Percentiles rank a stretch among this genome's conserved stretches.
Conservation (phyloP, 2,888 invertebrate genomes). For the Meganola albula region DNA sequence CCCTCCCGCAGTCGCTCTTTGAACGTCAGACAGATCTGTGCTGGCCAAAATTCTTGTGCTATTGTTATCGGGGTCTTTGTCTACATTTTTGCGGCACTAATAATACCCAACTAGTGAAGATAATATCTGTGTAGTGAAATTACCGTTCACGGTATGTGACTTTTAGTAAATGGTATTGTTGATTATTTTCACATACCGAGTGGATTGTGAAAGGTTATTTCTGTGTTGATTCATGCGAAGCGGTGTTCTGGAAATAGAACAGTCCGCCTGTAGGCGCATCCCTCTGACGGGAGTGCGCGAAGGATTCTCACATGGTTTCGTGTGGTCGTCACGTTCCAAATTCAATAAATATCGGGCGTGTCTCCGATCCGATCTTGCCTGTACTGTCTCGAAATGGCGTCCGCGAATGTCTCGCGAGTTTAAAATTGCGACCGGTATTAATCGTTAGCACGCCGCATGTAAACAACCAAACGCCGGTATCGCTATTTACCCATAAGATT, state of each 20-base stretch:
- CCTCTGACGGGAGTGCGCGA: slow-evolving; percentile 48
- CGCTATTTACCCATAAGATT: too few relatives aligned
- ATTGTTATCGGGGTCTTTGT: slow-evolving; percentile 63
- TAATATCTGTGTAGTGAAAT: slow-evolving; percentile 65
- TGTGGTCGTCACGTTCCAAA: slow-evolving; percentile 27
- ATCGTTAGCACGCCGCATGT: slow-evolving; percentile 43
- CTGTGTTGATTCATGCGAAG: slow-evolving; percentile 76
- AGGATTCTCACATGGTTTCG: slow-evolving; percentile 55
- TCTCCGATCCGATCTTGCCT: too few relatives aligned
- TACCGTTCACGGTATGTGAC: slow-evolving; percentile 72
- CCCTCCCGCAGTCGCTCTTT: slow-evolving; percentile 61
- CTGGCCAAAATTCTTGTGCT: slow-evolving; percentile 42
- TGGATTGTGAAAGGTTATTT: slow-evolving; percentile 75
- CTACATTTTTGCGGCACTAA: slow-evolving; percentile 53
- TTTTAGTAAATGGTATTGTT: slow-evolving; percentile 54
- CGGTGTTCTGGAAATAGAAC: slow-evolving; percentile 75
- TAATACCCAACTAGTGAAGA: slow-evolving; percentile 52
- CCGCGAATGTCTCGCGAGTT: slow-evolving; percentile 61
- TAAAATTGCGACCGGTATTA: slow-evolving; percentile 72
- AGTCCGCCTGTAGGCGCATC: slow-evolving; percentile 65
- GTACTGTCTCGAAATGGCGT: slow-evolving; percentile 68
- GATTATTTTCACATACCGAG: slow-evolving; percentile 62
- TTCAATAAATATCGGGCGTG: slow-evolving; percentile 61
- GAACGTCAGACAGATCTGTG: slow-evolving; percentile 62
- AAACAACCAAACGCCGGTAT: slow-evolving; percentile 34